A percentile compares a stretch with the other conserved stretches of the same genome.
Conservation (phyloP, 1,140 invertebrate species). For the Drosophila kanapiae region DNA sequence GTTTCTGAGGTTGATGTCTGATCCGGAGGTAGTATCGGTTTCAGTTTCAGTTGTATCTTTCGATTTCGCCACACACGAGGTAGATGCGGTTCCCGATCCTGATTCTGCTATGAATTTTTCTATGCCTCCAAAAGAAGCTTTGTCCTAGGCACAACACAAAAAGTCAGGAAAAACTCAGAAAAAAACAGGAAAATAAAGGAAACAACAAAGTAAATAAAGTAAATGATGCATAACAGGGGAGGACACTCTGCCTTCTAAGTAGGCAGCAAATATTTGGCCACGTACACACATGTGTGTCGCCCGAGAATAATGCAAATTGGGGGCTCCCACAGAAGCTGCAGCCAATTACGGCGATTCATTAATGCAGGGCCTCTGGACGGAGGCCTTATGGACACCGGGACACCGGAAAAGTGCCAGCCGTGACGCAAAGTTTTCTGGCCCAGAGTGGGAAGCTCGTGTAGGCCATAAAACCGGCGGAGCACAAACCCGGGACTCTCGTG, state of each 20-base stretch:
- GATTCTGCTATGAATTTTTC: constrained; percentile 46
- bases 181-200: background rate
- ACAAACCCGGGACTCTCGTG: constrained; percentile 19
- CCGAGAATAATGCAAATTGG: constrained; percentile 62
- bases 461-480: constrained; percentile 65
- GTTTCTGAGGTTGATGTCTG: constrained; percentile 42
- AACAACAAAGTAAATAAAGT: constrained; percentile 23
- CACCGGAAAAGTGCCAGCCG: constrained; percentile 24
- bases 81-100: constrained; percentile 62
- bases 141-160: constrained; percentile 15
- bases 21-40: constrained; percentile 70
- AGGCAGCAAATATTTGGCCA: constrained; percentile 57
- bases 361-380: constrained; percentile 24
- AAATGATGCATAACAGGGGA: constrained; percentile 12
- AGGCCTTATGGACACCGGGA: background rate
- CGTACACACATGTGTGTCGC: constrained; percentile 45
- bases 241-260: constrained; percentile 10
- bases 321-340: constrained; percentile 41
- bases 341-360: constrained; percentile 60
- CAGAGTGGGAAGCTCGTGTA: constrained; percentile 65
- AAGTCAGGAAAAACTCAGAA: background rate
- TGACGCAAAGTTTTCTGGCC: constrained; percentile 28
- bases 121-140: constrained; percentile 29
- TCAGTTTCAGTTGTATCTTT: constrained; percentile 47
- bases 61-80: constrained; percentile 50